Evolutionary conservation across 2,797 vertebrate genomes (phyloP).

Genomic region (Channallabes apus): DNA sequence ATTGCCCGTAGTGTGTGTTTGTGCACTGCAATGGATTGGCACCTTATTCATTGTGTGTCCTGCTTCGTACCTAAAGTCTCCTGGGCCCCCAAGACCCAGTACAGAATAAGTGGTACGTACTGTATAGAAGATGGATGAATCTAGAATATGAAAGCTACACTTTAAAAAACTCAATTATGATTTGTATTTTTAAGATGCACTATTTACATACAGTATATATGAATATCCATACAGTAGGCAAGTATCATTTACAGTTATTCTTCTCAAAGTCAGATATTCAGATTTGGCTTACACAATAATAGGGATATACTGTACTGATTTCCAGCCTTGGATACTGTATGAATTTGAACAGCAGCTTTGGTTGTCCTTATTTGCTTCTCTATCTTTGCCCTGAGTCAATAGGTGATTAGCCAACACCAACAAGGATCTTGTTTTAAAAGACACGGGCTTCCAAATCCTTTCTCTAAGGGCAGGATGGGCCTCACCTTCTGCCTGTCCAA

Average conservation of each 20-base stretch:
- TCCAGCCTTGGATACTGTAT: not conserved
- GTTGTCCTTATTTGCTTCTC: constrained; percentile 67
- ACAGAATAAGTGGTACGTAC: no score
- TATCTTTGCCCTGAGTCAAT: constrained; percentile 74
- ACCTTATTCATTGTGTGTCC: no score
- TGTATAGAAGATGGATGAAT: no score
- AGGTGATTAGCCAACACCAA: constrained; percentile 77
- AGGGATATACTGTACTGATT: not conserved
- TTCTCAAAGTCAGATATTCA: not conserved
- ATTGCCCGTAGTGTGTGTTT: no score
- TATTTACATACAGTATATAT: no score
- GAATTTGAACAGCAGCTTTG: constrained; percentile 24
- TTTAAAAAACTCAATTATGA: no score
- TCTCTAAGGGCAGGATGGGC: constrained; percentile 60
- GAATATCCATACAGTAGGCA: not conserved
- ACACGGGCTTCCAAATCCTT: constrained; percentile 59
- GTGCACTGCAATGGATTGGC: no score
- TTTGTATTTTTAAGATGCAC: no score
- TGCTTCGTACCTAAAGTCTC: no score
- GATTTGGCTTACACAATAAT: not conserved
- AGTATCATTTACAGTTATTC: not conserved
- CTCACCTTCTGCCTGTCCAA: constrained; percentile 54
- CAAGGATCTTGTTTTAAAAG: constrained; percentile 75
- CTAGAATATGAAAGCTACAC: no score
- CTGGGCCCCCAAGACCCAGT: no score